phyloP scores from a whole-genome alignment of 2,113 vertebrate genomes.

The Xenopus tropicalis region DNA sequence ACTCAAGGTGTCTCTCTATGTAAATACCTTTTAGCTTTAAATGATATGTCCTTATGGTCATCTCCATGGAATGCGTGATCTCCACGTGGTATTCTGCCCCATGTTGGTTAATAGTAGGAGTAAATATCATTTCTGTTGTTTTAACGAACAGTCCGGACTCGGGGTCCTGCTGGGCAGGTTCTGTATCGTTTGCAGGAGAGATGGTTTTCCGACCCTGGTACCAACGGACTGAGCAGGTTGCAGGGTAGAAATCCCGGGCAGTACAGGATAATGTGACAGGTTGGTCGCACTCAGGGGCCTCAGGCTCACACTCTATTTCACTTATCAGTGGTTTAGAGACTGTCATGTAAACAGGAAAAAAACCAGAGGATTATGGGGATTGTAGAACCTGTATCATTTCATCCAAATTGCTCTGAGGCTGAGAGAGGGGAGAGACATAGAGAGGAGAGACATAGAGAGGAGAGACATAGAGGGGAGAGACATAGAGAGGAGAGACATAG shows the following conservation, averaged over 20 bases:
- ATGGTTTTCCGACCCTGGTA: background rate
- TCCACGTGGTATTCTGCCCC: slow-evolving; percentile 18
- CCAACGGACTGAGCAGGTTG: slow-evolving; percentile 20
- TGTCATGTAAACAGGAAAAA: slow-evolving; percentile 26
- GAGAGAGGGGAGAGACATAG: no score
- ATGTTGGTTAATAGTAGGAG: background rate
- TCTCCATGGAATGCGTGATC: background rate
- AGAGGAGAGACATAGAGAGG: no score
- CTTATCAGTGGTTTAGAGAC: slow-evolving; percentile 24
- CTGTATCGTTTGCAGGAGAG: background rate
- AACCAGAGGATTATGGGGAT: no score
- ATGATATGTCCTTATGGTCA: background rate
- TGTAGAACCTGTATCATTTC: no score
- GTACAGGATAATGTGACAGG: slow-evolving; percentile 23
- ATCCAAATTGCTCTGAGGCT: no score
- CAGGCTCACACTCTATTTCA: slow-evolving; percentile 20
- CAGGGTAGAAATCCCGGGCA: slow-evolving; percentile 16
- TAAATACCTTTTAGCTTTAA: slow-evolving; percentile 1
- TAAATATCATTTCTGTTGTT: slow-evolving; percentile 2
- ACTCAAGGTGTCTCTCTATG: no score
- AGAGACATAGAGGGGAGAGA: no score
- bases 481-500: no score
- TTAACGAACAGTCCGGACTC: slow-evolving; percentile 9
- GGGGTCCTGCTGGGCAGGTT: background rate
- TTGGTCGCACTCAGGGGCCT: slow-evolving; percentile 15